Percentiles rank a stretch among this genome's conserved stretches.
Evolutionary conservation across 2,113 vertebrate genomes (phyloP).

Genomic region (Pseudolaguvia tuberculata): DNA sequence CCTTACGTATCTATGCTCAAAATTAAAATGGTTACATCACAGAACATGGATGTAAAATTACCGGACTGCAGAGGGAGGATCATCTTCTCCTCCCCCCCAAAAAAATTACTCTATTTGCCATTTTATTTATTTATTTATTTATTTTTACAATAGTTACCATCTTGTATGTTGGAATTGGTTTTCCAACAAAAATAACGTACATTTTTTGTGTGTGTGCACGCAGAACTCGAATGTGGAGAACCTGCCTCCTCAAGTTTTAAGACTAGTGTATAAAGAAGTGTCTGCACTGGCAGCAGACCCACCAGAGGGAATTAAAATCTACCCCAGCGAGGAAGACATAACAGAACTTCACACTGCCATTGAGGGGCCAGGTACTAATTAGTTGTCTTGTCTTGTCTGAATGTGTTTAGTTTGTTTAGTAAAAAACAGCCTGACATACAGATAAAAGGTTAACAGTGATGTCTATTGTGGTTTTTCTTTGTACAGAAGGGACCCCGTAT

Average conservation of each 20-base stretch:
- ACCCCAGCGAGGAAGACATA: conserved; percentile 89
- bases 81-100: too few species aligned
- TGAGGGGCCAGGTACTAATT: conserved; percentile 79
- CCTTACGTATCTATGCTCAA: too few species aligned
- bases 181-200: background rate
- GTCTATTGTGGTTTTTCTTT: conserved; percentile 23
- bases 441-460: background rate
- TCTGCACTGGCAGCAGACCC: conserved; percentile 82
- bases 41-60: background rate
- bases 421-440: background rate
- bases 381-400: background rate
- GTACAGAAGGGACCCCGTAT: conserved; percentile 86
- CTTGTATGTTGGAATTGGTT: background rate
- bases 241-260: conserved; percentile 87
- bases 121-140: too few species aligned
- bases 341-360: conserved; percentile 89
- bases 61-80: background rate
- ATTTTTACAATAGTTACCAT: too few species aligned
- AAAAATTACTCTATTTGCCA: too few species aligned
- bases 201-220: background rate
- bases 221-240: conserved; percentile 95
- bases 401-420: background rate
- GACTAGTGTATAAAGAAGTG: conserved; percentile 90
- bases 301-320: conserved; percentile 87
- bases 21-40: too few species aligned